Conservation (phyloP, 2,797 vertebrate species). For the Sebastes oblongus region DNA sequence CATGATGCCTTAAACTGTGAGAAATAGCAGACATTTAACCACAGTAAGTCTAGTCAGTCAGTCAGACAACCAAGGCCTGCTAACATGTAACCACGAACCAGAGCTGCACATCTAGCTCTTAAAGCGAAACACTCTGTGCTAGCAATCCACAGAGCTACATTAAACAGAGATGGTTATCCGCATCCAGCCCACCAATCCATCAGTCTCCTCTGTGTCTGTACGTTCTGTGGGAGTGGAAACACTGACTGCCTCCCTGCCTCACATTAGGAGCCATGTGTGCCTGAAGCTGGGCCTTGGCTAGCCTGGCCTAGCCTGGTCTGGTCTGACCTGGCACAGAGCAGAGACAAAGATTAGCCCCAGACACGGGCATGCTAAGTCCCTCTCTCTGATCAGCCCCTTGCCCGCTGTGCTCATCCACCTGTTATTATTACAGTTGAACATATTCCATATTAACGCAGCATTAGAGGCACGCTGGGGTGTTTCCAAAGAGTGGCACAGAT, state of each 20-base stretch:
- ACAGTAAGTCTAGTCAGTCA: conserved; percentile 1
- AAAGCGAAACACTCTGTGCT: conserved; percentile 2
- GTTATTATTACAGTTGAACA: conserved; percentile 67
- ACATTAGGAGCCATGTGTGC: conserved; percentile 30
- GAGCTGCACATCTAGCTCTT: neutral
- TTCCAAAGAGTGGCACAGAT: conserved; percentile 27
- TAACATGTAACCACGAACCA: conserved; percentile 12
- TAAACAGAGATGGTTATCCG: conserved; percentile 48
- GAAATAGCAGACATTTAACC: neutral
- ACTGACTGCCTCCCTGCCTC: conserved; percentile 50
- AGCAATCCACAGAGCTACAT: conserved; percentile 20
- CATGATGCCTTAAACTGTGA: neutral
- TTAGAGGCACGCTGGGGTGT: conserved; percentile 24
- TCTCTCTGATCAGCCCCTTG: conserved; percentile 47
- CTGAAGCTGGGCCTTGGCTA: conserved; percentile 15
- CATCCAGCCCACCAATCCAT: conserved; percentile 48
- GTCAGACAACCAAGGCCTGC: neutral
- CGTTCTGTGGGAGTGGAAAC: conserved; percentile 62
- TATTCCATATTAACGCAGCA: conserved; percentile 56
- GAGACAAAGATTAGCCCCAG: conserved; percentile 51
- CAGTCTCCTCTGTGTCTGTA: conserved; percentile 49
- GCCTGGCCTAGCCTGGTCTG: conserved; percentile 32
- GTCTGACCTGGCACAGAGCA: conserved; percentile 31
- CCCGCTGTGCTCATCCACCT: conserved; percentile 66
- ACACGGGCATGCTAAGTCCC: conserved; percentile 21